Evolutionary conservation across 2,888 invertebrate species (phyloP).

Genomic region (Cactoblastis cactorum): DNA sequence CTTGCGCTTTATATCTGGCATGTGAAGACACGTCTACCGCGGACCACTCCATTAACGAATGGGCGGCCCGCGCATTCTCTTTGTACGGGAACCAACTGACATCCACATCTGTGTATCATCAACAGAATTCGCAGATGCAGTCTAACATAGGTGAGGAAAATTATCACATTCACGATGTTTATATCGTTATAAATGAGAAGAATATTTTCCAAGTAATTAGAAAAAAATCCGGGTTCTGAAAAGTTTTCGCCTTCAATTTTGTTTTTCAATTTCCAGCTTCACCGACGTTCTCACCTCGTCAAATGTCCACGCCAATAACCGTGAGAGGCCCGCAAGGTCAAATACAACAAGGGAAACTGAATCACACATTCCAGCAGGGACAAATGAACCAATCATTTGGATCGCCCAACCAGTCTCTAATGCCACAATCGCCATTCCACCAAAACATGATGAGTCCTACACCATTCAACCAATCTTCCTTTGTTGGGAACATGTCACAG

Average conservation of each 20-base stretch:
- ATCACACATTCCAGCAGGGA: constrained; percentile 57
- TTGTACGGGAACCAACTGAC: constrained; percentile 91
- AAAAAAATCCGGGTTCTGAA: too few relatives aligned
- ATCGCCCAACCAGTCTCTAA: constrained; percentile 47
- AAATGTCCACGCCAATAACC: constrained; percentile 73
- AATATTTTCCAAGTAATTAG: background rate
- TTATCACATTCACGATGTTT: background rate
- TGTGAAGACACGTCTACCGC: constrained; percentile 79
- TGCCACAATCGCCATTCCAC: constrained; percentile 57
- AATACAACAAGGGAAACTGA: constrained; percentile 50
- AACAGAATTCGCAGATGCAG: constrained; percentile 48
- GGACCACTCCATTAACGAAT: constrained; percentile 84
- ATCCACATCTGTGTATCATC: constrained; percentile 44
- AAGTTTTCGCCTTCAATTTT: background rate
- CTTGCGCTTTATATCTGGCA: constrained; percentile 91
- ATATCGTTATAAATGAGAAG: background rate
- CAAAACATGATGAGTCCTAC: constrained; percentile 53
- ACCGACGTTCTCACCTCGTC: constrained; percentile 69
- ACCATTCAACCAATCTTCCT: constrained; percentile 61
- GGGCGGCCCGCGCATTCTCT: constrained; percentile 95
- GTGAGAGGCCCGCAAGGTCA: constrained; percentile 56
- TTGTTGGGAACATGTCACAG: constrained; percentile 55
- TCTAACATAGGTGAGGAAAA: constrained; percentile 45
- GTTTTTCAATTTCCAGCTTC: constrained; percentile 43
- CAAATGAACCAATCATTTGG: constrained; percentile 57